These are phyloP conservation scores for Channallabes apus DNA, from an alignment of 2,797 vertebrate species.

Conservation along the genomic window DNA sequence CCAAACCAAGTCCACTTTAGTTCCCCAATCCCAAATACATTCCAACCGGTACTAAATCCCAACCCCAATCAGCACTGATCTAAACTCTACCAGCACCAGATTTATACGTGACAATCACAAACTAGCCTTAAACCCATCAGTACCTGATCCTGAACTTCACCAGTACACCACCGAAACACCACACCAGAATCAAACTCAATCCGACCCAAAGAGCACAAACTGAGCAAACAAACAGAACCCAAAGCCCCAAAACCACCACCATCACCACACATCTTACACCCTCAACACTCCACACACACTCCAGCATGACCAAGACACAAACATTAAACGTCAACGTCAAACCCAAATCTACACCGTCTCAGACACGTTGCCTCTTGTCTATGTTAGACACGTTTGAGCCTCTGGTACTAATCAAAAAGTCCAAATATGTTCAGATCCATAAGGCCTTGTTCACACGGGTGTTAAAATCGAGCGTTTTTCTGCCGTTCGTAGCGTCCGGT, in stretches of 20 bases:
- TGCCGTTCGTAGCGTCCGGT: no score
- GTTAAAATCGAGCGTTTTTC: no score
- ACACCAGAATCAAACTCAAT: background rate
- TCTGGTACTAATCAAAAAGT: constrained; percentile 6
- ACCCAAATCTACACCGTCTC: background rate
- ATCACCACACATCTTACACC: background rate
- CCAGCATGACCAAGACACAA: background rate
- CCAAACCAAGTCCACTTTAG: background rate
- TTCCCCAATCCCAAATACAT: background rate
- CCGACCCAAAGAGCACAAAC: background rate
- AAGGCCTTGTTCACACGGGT: no score
- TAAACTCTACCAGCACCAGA: background rate
- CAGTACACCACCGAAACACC: background rate
- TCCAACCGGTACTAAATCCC: background rate
- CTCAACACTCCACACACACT: background rate
- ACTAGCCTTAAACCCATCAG: background rate
- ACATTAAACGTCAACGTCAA: background rate
- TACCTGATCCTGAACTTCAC: background rate
- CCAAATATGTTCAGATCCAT: background rate
- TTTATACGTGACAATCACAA: background rate
- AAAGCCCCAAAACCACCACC: background rate
- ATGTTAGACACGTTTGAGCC: background rate
- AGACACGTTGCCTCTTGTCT: background rate
- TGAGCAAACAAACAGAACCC: background rate
- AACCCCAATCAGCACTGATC: background rate